Evolutionary conservation across 2,888 invertebrate genomes (phyloP), one percentile per base, ranked within the genome.

Genomic region (Zaprionus lineosus): DNA sequence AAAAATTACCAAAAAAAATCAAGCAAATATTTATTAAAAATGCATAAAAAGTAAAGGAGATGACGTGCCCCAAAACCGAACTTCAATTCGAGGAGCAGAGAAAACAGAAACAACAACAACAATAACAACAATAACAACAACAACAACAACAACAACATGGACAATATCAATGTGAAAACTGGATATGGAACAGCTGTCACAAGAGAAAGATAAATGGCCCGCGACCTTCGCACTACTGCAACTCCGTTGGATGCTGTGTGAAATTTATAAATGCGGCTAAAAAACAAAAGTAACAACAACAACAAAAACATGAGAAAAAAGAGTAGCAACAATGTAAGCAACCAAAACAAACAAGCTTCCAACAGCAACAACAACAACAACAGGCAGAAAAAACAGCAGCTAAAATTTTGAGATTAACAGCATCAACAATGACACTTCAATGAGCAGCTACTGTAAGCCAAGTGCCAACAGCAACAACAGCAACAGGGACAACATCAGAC

Each of bases 11-110:
- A n/a, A 26, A 44, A 56, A 65, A 81, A 73, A 77, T 77, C 73
- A 77, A 74, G 40, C 46, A 51, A 59, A 82, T 79, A 84, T 84
- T 61, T 84, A 78, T 84, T 84, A 84, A 78, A 84, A 84, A 61
- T 65, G 60, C 72, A 78, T 78, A 52, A 78, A 84, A 48, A n/a
- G n/a, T n/a, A n/a, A n/a, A 59, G 44, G 36, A 46, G 51, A 16
- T 34, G 40, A 63, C 40, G 33, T 50, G 29, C 29, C 31, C 24
- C 15, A 24, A 36, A 18, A 63, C 16, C 12, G n/a, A n/a, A n/a
- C n/a, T n/a, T n/a, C n/a, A n/a, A n/a, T n/a, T n/a, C n/a, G n/a
- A n/a, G n/a, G n/a, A n/a, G n/a, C n/a, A n/a, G n/a, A 7, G 34
- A 40, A 44, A 36, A 33, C 33, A 21, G 12, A 31, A 41, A 26